Evolutionary conservation across 2,888 invertebrate species (phyloP).

Genomic region (Tachina lurida): DNA sequence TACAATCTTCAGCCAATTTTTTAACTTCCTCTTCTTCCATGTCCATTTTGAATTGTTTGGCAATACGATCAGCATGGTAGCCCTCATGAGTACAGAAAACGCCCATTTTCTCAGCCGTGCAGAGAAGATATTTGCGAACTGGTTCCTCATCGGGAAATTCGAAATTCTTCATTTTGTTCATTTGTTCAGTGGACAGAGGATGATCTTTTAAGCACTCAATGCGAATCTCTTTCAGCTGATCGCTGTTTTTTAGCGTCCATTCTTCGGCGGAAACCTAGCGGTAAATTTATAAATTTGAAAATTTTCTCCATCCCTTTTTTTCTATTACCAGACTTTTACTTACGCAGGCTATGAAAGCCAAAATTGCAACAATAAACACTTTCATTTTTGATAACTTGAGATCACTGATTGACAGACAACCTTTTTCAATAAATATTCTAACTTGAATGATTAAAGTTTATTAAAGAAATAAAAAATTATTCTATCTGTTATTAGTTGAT

Average conservation of each 20-base stretch:
- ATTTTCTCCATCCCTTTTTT: background rate
- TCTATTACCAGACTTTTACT: slow-evolving; percentile 11
- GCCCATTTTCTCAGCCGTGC: slow-evolving; percentile 77
- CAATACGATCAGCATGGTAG: slow-evolving; percentile 79
- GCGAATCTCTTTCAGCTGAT: slow-evolving; percentile 78
- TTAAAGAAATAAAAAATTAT: background rate
- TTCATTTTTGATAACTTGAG: slow-evolving; percentile 66
- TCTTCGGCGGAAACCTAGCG: slow-evolving; percentile 76
- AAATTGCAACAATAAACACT: slow-evolving; percentile 64
- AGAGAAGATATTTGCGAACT: slow-evolving; percentile 79
- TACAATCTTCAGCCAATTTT: slow-evolving; percentile 78
- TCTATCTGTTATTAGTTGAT: slow-evolving; percentile 1
- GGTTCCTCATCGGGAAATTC: slow-evolving; percentile 77
- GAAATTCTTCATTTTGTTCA: slow-evolving; percentile 75
- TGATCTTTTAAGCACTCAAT: slow-evolving; percentile 76
- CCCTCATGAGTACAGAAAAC: slow-evolving; percentile 78
- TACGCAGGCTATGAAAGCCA: slow-evolving; percentile 71
- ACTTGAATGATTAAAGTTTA: slow-evolving; percentile 32
- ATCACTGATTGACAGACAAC: background rate
- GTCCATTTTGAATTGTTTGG: slow-evolving; percentile 80
- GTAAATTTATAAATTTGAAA: slow-evolving; percentile 32
- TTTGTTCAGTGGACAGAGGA: slow-evolving; percentile 74
- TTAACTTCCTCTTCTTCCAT: slow-evolving; percentile 78
- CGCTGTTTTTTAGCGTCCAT: slow-evolving; percentile 77
- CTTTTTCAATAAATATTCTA: slow-evolving; percentile 10